phyloP scores from a whole-genome alignment of 2,797 vertebrate species.

The Alca torda region DNA sequence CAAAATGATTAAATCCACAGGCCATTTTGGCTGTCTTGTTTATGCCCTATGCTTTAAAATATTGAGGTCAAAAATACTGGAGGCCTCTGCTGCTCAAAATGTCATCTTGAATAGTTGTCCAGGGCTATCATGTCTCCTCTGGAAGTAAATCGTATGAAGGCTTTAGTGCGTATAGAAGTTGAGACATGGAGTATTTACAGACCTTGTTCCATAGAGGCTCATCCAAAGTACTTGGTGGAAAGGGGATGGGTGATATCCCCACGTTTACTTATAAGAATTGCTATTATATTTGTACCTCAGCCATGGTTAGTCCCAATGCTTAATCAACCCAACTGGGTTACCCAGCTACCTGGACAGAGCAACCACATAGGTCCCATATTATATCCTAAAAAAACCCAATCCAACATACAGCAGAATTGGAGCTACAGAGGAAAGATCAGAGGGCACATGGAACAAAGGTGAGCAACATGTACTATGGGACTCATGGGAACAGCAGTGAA shows the following conservation, averaged over 20 bases:
- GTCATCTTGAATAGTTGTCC: background rate
- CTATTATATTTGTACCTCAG: background rate
- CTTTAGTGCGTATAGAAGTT: background rate
- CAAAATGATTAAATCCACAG: background rate
- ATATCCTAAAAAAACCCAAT: background rate
- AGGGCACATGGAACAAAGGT: background rate
- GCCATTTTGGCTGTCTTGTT: background rate
- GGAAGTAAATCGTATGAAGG: background rate
- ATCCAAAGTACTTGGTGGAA: background rate
- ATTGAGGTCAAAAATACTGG: background rate
- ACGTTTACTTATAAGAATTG: background rate
- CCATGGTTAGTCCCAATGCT: background rate
- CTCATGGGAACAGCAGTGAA: background rate
- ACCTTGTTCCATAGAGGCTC: background rate
- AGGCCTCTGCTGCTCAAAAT: background rate
- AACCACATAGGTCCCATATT: fast-evolving
- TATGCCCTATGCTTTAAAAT: background rate
- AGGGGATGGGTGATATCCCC: background rate
- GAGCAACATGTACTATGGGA: background rate
- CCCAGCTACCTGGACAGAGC: background rate
- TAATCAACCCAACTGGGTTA: background rate
- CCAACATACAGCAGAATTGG: background rate
- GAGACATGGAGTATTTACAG: background rate
- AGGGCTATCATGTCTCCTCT: background rate
- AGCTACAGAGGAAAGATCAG: background rate